phyloP scores from a whole-genome alignment of 2,113 vertebrate species.

The Thomomys bottae region DNA sequence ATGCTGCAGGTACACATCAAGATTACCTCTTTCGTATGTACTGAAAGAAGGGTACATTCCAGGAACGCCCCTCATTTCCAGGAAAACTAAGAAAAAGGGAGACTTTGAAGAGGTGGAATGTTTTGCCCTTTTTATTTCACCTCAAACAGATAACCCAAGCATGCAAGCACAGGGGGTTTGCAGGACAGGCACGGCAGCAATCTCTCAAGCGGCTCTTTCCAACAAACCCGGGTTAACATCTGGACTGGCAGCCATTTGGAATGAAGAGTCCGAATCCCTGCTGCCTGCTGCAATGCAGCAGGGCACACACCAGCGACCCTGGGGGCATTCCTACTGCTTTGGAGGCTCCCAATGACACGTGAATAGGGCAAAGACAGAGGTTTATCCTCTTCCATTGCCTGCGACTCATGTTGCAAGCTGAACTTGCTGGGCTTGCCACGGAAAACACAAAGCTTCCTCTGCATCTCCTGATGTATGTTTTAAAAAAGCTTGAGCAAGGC shows the following conservation, averaged over 20 bases:
- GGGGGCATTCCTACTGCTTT: constrained; percentile 37
- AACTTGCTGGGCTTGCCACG: constrained; percentile 73
- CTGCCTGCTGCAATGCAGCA: constrained; percentile 58
- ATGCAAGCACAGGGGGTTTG: not conserved
- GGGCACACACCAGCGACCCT: constrained; percentile 48
- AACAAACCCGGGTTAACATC: constrained; percentile 49
- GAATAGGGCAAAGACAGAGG: constrained; percentile 76
- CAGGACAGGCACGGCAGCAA: constrained; percentile 40
- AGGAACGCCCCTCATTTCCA: constrained; percentile 61
- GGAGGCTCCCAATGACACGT: constrained; percentile 55
- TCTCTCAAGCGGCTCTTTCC: constrained; percentile 63
- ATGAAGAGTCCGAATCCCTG: constrained; percentile 72
- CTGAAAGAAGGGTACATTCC: constrained; percentile 9
- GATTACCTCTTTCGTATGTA: constrained; percentile 36
- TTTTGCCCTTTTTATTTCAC: constrained; percentile 78
- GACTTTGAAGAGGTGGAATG: constrained; percentile 66
- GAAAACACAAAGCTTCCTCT: constrained; percentile 77
- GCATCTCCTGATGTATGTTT: constrained; percentile 74
- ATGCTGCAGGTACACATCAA: constrained; percentile 26
- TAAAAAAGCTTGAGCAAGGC: constrained; percentile 76
- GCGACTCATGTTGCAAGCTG: constrained; percentile 75
- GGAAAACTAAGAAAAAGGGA: constrained; percentile 77
- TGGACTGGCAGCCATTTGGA: constrained; percentile 70
- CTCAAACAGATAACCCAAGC: constrained; percentile 2
- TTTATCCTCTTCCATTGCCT: constrained; percentile 80